Conservation (phyloP, 2,888 invertebrate species). For the Drepana falcataria region DNA sequence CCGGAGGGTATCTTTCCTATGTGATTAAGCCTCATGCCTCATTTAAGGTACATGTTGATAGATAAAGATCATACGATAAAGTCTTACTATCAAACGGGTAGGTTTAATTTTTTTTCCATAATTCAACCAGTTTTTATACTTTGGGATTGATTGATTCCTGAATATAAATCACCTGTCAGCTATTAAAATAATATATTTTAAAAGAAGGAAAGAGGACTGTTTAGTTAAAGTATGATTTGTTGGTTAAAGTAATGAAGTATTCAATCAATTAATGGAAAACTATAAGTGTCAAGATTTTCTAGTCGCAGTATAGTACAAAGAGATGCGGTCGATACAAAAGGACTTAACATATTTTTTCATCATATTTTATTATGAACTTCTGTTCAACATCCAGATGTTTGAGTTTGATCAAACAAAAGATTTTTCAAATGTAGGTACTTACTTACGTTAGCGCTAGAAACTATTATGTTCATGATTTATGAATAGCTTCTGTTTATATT, state of each 20-base stretch:
- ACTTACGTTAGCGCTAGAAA: constrained; percentile 58
- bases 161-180: not conserved
- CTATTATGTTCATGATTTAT: constrained; percentile 69
- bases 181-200: not conserved
- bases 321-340: constrained; percentile 74
- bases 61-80: constrained; percentile 47
- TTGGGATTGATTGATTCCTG: not conserved
- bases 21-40: constrained; percentile 22
- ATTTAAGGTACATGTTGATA: constrained; percentile 42
- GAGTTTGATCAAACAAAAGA: constrained; percentile 75
- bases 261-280: too few relatives aligned
- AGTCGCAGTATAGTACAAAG: constrained; percentile 39
- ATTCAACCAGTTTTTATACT: not conserved
- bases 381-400: constrained; percentile 77
- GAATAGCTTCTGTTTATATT: constrained; percentile 61
- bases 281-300: constrained; percentile 50
- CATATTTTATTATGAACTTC: constrained; percentile 78
- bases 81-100: constrained; percentile 29
- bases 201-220: too few relatives aligned
- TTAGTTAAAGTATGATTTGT: too few relatives aligned
- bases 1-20: constrained; percentile 19
- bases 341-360: constrained; percentile 77
- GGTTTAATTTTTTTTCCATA: constrained; percentile 8
- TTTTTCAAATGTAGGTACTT: constrained; percentile 53
- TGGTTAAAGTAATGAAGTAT: too few relatives aligned